These are phyloP conservation scores for Asarcornis scutulata DNA, from an alignment of 2,113 vertebrate species.

Conservation along the genomic window DNA sequence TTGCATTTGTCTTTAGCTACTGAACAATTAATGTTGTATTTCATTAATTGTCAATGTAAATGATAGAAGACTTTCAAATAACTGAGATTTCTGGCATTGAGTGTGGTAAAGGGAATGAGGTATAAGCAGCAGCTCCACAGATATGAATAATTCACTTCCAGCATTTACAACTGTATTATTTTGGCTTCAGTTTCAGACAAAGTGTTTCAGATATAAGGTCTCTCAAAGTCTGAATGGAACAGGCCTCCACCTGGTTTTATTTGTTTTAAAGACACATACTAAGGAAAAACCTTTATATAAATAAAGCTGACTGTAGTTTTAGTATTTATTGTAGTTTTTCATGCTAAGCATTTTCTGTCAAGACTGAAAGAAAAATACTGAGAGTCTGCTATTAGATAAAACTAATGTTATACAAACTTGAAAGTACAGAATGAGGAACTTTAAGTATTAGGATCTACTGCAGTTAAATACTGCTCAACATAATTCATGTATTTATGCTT, in stretches of 20 bases:
- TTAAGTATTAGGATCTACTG: background rate
- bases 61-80: background rate
- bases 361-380: background rate
- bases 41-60: background rate
- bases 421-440: background rate
- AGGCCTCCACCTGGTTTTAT: background rate
- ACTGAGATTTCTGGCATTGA: background rate
- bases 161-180: background rate
- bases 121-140: background rate
- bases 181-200: background rate
- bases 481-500: accelerated
- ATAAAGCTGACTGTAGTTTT: background rate
- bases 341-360: background rate
- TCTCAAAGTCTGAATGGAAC: background rate
- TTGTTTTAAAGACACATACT: background rate
- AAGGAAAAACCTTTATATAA: background rate
- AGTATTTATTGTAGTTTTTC: background rate
- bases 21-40: background rate
- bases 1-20: background rate
- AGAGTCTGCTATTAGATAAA: background rate
- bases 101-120: background rate
- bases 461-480: background rate
- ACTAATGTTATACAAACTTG: background rate
- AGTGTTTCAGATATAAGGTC: background rate
- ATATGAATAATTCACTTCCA: background rate